Percentiles rank a stretch among this genome's conserved stretches.
phyloP scores from a whole-genome alignment of 2,888 invertebrate species.

The Eupithecia subumbrata region DNA sequence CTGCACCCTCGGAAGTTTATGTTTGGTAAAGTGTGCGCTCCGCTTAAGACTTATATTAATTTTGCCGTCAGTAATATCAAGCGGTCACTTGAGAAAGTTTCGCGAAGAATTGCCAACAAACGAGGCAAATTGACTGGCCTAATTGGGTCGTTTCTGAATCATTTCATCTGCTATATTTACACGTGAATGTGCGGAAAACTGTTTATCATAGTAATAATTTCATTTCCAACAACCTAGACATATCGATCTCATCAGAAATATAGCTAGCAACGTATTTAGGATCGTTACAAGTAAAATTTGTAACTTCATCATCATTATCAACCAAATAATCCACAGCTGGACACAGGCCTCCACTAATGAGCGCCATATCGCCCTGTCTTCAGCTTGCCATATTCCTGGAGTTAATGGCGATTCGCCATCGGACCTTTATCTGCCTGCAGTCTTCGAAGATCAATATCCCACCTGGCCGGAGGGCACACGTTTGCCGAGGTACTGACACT shows the following conservation, averaged over 20 bases:
- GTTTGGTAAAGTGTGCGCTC: neutral
- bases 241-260: neutral
- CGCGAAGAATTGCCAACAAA: conserved; percentile 21
- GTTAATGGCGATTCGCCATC: too few species aligned
- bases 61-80: conserved; percentile 23
- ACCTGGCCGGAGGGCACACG: too few species aligned
- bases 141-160: conserved; percentile 11
- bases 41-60: conserved; percentile 14
- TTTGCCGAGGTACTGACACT: too few species aligned
- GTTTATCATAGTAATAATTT: neutral
- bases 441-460: too few species aligned
- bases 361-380: too few species aligned
- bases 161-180: conserved; percentile 3
- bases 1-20: neutral
- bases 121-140: conserved; percentile 18
- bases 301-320: too few species aligned
- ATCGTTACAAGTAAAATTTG: too few species aligned
- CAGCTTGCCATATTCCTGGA: too few species aligned
- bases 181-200: neutral
- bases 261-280: neutral
- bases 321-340: too few species aligned
- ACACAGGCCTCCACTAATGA: too few species aligned
- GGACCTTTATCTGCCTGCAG: too few species aligned
- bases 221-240: neutral
- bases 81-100: conserved; percentile 32